These are phyloP conservation scores for Centropyge bicolor DNA, from an alignment of 2,797 vertebrate species.

Conservation along the genomic window DNA sequence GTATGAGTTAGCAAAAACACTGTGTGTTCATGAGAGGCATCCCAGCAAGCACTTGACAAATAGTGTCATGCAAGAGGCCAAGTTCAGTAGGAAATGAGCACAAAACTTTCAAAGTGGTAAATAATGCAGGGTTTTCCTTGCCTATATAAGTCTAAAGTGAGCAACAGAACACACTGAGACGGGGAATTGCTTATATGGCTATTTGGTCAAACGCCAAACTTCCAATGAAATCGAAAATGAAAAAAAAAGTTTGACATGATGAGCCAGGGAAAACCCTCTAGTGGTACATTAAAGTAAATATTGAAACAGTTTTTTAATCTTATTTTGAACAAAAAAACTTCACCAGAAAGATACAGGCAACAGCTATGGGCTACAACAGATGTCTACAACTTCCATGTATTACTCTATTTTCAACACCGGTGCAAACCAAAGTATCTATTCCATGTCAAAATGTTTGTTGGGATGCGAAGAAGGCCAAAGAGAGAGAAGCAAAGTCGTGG, in stretches of 20 bases:
- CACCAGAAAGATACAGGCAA: not conserved
- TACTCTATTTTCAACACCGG: not conserved
- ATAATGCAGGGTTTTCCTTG: conserved; percentile 2
- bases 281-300: not conserved
- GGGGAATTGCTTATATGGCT: not conserved
- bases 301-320: not conserved
- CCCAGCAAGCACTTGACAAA: conserved; percentile 76
- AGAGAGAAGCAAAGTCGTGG: conserved; percentile 67
- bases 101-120: not conserved
- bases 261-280: not conserved
- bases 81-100: conserved; percentile 4
- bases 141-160: not conserved
- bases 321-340: conserved; percentile 3
- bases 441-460: conserved; percentile 73
- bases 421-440: conserved; percentile 9
- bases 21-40: conserved; percentile 68
- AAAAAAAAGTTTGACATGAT: no score
- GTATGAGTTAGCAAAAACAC: conserved; percentile 72
- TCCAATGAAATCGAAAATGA: not conserved
- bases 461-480: conserved; percentile 73
- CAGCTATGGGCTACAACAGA: not conserved
- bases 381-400: not conserved
- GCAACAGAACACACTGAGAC: not conserved
- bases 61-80: conserved; percentile 18
- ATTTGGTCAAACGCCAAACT: not conserved